A percentile compares a stretch with the other conserved stretches of the same genome.
Conservation (phyloP, 2,113 vertebrate species). For the Piaya cayana region DNA sequence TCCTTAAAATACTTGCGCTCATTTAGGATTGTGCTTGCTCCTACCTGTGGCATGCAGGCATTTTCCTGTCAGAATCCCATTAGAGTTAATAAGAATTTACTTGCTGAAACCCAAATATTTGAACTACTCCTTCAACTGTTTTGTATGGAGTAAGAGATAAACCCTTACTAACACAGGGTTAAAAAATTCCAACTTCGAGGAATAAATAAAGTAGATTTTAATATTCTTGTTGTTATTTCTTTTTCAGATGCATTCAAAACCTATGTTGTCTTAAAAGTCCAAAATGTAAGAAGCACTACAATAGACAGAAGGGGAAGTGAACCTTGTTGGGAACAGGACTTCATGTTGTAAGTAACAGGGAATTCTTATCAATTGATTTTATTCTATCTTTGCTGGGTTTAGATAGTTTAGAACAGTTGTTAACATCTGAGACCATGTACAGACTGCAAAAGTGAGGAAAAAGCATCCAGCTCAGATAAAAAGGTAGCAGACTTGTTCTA, state of each 20-base stretch:
- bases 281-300: constrained; percentile 66
- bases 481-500: neutral
- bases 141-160: neutral
- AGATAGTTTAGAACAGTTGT: neutral
- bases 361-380: neutral
- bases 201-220: neutral
- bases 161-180: neutral
- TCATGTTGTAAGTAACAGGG: constrained; percentile 71
- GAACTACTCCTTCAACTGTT: neutral
- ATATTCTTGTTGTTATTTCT: neutral
- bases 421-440: neutral
- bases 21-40: neutral
- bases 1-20: neutral
- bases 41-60: neutral
- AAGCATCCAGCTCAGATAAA: neutral
- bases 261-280: constrained; percentile 72
- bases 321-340: constrained; percentile 77
- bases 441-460: neutral
- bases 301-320: constrained; percentile 53
- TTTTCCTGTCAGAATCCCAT: neutral
- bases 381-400: neutral
- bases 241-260: constrained; percentile 61
- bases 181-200: neutral
- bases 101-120: neutral
- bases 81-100: neutral